These are phyloP conservation scores for Tinamus major DNA, from an alignment of 2,797 vertebrate genomes.

Conservation along the genomic window DNA sequence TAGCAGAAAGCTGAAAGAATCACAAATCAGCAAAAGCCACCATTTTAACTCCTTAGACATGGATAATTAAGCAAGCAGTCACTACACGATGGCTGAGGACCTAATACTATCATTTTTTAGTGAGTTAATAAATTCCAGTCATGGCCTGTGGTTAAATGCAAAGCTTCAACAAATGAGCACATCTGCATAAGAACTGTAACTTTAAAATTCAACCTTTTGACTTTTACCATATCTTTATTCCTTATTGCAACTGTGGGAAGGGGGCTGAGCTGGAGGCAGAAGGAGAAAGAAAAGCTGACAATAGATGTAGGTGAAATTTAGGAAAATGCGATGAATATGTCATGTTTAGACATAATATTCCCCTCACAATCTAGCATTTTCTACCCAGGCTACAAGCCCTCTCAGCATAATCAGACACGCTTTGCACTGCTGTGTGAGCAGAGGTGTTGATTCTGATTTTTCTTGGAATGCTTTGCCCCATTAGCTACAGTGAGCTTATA, in stretches of 20 bases:
- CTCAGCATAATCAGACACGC: constrained; percentile 24
- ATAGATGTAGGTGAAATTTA: neutral
- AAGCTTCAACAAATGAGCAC: constrained; percentile 67
- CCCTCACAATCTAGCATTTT: neutral
- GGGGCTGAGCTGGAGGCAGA: neutral
- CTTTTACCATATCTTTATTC: constrained; percentile 51
- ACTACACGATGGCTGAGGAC: constrained; percentile 67
- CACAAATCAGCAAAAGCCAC: constrained; percentile 72
- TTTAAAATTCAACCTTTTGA: constrained; percentile 57
- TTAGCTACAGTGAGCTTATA: neutral
- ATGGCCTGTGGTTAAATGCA: constrained; percentile 60
- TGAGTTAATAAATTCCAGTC: constrained; percentile 77
- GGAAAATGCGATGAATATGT: constrained; percentile 32
- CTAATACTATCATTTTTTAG: constrained; percentile 68
- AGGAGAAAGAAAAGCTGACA: neutral
- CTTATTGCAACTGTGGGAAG: neutral
- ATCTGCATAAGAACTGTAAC: constrained; percentile 44
- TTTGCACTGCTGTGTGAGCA: neutral
- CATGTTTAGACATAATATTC: constrained; percentile 53
- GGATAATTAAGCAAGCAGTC: constrained; percentile 80
- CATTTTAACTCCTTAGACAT: constrained; percentile 73
- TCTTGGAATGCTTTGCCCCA: neutral
- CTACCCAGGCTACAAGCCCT: constrained; percentile 20
- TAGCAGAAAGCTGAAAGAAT: constrained; percentile 66
- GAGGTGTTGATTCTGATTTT: constrained; percentile 23